Evolutionary conservation across 2,797 vertebrate species (phyloP).

Genomic region (Poecilia wingei): DNA sequence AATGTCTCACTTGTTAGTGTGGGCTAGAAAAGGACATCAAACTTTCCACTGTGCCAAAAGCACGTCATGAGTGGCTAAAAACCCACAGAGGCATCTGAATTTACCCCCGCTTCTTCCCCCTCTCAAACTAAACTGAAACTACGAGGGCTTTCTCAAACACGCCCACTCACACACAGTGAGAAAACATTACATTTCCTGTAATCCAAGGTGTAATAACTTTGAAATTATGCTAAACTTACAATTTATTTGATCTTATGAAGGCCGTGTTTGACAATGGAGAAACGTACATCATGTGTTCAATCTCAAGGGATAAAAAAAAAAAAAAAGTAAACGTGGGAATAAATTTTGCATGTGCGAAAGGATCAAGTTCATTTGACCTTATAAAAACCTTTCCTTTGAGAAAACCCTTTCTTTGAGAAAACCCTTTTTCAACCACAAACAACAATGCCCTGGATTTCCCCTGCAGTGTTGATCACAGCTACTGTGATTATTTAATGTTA

Average conservation of each 20-base stretch:
- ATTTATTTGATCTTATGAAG: not conserved
- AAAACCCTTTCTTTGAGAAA: not conserved
- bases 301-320: not conserved
- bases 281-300: not conserved
- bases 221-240: not conserved
- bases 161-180: not conserved
- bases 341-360: not conserved
- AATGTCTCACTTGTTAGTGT: constrained; percentile 31
- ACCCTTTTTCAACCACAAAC: constrained; percentile 21
- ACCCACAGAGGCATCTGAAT: constrained; percentile 32
- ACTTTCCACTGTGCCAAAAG: constrained; percentile 53
- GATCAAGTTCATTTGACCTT: not conserved
- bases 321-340: not conserved
- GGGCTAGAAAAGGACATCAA: constrained; percentile 9
- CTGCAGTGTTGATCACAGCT: not conserved
- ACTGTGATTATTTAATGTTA: constrained; percentile 7
- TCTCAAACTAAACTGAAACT: constrained; percentile 25
- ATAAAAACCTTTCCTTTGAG: not conserved
- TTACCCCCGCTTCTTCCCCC: not conserved
- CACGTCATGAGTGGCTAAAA: constrained; percentile 37
- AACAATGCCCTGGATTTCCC: constrained; percentile 35
- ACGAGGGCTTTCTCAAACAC: constrained; percentile 17
- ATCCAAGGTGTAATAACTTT: not conserved
- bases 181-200: constrained; percentile 25
- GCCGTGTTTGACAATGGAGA: not conserved